Evolutionary conservation across 2,888 invertebrate species (phyloP).

Genomic region (Melipona beecheii): DNA sequence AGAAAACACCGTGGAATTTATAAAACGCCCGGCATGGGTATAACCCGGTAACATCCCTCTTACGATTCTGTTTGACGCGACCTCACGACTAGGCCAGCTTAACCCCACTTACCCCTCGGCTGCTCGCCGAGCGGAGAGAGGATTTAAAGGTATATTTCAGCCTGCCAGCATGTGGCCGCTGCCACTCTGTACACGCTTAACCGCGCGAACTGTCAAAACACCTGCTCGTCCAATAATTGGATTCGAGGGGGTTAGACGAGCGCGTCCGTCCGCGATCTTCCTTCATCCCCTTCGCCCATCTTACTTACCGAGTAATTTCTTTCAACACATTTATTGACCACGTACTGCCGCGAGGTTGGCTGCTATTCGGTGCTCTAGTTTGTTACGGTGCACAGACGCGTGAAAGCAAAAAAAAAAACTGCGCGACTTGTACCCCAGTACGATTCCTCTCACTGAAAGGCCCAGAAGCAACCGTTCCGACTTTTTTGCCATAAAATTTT

Average conservation of each 20-base stretch:
- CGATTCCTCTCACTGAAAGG: no score
- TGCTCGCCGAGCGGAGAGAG: conserved; percentile 69
- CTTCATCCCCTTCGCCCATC: neutral
- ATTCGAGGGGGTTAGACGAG: conserved; percentile 41
- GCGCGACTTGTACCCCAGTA: no score
- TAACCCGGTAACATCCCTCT: conserved; percentile 69
- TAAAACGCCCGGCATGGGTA: conserved; percentile 26
- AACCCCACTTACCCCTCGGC: conserved; percentile 79
- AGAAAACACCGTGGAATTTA: neutral
- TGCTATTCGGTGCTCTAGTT: no score
- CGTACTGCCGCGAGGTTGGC: no score
- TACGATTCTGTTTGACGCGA: conserved; percentile 80
- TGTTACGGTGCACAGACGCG: no score
- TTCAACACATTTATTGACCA: neutral
- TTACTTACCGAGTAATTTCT: neutral
- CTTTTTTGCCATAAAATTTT: no score
- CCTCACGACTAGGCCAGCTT: conserved; percentile 80
- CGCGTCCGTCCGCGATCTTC: conserved; percentile 16
- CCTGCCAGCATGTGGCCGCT: conserved; percentile 47
- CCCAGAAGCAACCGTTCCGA: no score
- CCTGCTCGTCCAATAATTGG: conserved; percentile 51
- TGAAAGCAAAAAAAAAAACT: no score
- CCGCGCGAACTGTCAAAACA: conserved; percentile 65
- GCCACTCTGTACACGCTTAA: conserved; percentile 47
- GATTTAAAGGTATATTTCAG: conserved; percentile 76